A percentile compares a stretch with the other conserved stretches of the same genome.
Evolutionary conservation across 2,888 invertebrate genomes (phyloP).

Genomic region (Polyommatus icarus): DNA sequence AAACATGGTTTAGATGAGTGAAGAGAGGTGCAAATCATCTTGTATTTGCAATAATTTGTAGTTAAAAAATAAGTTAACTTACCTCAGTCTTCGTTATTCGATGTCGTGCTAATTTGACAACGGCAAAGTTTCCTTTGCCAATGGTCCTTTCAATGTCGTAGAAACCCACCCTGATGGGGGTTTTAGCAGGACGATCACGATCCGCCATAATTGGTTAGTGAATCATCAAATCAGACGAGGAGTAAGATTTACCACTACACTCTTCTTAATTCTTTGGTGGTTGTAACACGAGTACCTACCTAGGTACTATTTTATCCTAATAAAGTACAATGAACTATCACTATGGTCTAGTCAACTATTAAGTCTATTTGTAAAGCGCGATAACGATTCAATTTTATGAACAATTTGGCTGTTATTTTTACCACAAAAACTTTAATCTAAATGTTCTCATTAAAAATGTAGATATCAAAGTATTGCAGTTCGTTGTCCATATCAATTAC

Average conservation of each 20-base stretch:
- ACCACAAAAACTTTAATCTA: conserved; percentile 40
- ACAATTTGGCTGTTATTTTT: conserved; percentile 41
- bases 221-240: conserved; percentile 58
- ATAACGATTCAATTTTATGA: conserved; percentile 25
- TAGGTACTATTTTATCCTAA: conserved; percentile 4
- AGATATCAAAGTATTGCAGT: conserved; percentile 55
- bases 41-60: neutral
- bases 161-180: conserved; percentile 94
- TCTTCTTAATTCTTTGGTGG: conserved; percentile 32
- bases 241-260: conserved; percentile 50
- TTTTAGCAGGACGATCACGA: conserved; percentile 80
- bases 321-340: conserved; percentile 26
- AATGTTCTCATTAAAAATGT: conserved; percentile 50
- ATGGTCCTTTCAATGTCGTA: conserved; percentile 99
- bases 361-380: conserved; percentile 24
- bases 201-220: conserved; percentile 77
- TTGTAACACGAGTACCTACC: neutral
- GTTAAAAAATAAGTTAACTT: conserved; percentile 53
- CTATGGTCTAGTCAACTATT: neutral
- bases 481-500: conserved; percentile 42
- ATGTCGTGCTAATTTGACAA: conserved; percentile 98
- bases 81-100: conserved; percentile 99
- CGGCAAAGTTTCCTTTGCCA: conserved; percentile 99
- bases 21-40: neutral
- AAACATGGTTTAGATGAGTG: neutral